Evolutionary conservation across 2,113 vertebrate species (phyloP), one percentile per base, ranked within the genome.

Genomic region (Leuciscus idus): DNA sequence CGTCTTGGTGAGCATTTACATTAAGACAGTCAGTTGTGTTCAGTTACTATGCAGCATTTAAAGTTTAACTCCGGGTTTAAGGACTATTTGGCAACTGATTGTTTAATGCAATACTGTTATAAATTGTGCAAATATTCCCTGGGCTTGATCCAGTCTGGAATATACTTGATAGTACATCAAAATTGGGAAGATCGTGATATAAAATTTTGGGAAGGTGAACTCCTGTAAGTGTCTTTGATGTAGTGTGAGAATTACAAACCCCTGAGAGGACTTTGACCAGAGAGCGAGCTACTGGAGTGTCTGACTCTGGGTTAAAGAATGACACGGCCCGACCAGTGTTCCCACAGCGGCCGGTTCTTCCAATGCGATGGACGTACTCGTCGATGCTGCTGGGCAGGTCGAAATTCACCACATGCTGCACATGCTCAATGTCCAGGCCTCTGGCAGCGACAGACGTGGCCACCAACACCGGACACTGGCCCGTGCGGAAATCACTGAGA

Each of bases 301-400:
- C 97, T 0, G 87, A 79, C 0, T 70, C 88, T 0, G 90, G 90
- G 92, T 99, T 96, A 64, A 96, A 99, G 93, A 98, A 99, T 7
- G 96, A 96, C 92, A 98, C 85, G 0, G 98, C 97, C 89, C 92
- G 95, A 62, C 98, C 98, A 1, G 33, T 94, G 90, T 99, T 98
- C 15, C 98, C 98, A 64, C 98, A 99, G 48, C 97, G 97, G 8
- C 97, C 98, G 6, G 97, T 99, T 75, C 97, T 95, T 30, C 97
- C 98, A 61, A 99, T 99, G 28, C 97, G 95, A 89, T 99, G 97
- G 59, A 99, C 97, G 0, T 99, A 99, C 7, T 99, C 98, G 0
- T 98, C 97, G 4, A 99, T 96, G 81, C 91, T 93, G 50, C 92
- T 93, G 7, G 98, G 97, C 33, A 99, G 95, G 86, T 99, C 98